phyloP scores from a whole-genome alignment of 2,797 vertebrate genomes.

The Benthosema pterotum region DNA sequence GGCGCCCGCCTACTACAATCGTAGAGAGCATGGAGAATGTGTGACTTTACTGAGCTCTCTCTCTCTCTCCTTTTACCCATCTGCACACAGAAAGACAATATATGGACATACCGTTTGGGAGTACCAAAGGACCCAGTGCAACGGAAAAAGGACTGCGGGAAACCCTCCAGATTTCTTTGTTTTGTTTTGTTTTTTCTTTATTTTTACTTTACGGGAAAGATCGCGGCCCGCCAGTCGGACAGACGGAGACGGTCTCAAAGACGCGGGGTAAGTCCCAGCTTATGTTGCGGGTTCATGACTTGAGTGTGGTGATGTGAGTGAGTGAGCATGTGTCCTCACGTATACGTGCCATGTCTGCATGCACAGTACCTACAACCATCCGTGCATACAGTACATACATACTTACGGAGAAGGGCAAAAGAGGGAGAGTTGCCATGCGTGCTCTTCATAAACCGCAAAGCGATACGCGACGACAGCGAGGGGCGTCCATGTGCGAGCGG shows the following conservation, averaged over 20 bases:
- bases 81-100: conserved; percentile 68
- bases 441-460: neutral
- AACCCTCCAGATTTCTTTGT: conserved; percentile 29
- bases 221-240: conserved; percentile 32
- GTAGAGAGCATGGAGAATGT: conserved; percentile 71
- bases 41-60: conserved; percentile 71
- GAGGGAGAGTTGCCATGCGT: neutral
- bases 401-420: neutral
- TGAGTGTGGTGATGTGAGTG: conserved; percentile 27
- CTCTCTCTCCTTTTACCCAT: conserved; percentile 73
- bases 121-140: conserved; percentile 39
- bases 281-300: conserved; percentile 30
- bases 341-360: too few species aligned
- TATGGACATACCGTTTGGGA: conserved; percentile 55
- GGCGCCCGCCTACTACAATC: conserved; percentile 45
- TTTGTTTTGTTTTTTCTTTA: too few species aligned
- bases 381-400: too few species aligned
- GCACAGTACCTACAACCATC: too few species aligned
- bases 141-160: conserved; percentile 20
- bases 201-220: conserved; percentile 39
- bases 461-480: too few species aligned
- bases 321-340: conserved; percentile 3
- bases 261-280: conserved; percentile 67
- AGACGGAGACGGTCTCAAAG: conserved; percentile 41
- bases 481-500: too few species aligned